These are phyloP conservation scores for Talpa occidentalis DNA, from an alignment of 2,113 vertebrate genomes.

Conservation along the genomic window DNA sequence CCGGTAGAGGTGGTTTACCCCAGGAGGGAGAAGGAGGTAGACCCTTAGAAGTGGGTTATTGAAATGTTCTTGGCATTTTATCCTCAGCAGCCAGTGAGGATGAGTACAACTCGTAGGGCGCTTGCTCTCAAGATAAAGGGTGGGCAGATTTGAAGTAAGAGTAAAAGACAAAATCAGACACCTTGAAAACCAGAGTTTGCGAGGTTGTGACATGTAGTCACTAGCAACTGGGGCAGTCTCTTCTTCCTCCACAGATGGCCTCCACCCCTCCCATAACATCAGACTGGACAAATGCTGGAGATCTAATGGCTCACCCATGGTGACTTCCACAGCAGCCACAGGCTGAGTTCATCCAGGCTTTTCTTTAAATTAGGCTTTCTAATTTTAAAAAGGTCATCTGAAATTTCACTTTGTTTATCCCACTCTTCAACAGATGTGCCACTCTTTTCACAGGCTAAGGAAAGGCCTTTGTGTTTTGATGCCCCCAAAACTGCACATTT, in stretches of 20 bases:
- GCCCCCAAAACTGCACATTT: conserved; percentile 41
- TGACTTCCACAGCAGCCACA: not conserved
- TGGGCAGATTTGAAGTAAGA: not conserved
- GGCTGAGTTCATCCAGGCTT: not conserved
- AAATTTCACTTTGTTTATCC: conserved; percentile 51
- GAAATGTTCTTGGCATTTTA: not conserved
- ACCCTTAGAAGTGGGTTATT: not conserved
- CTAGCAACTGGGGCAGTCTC: not conserved
- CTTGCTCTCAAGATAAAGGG: not conserved
- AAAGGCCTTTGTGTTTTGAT: conserved; percentile 56
- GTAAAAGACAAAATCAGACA: not conserved
- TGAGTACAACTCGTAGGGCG: not conserved
- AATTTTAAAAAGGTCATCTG: not conserved
- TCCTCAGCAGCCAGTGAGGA: not conserved
- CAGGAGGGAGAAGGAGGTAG: not conserved
- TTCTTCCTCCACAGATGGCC: not conserved
- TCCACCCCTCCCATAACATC: not conserved
- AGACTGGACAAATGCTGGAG: not conserved
- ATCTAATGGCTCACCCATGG: not conserved
- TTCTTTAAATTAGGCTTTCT: conserved; percentile 17
- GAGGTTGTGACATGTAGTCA: not conserved
- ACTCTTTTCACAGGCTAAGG: conserved; percentile 53
- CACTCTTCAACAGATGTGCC: conserved; percentile 48
- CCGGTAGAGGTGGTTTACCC: not conserved
- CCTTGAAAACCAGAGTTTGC: not conserved